Evolutionary conservation across 1,140 invertebrate species (phyloP).

Genomic region (Charaxes varanes): DNA sequence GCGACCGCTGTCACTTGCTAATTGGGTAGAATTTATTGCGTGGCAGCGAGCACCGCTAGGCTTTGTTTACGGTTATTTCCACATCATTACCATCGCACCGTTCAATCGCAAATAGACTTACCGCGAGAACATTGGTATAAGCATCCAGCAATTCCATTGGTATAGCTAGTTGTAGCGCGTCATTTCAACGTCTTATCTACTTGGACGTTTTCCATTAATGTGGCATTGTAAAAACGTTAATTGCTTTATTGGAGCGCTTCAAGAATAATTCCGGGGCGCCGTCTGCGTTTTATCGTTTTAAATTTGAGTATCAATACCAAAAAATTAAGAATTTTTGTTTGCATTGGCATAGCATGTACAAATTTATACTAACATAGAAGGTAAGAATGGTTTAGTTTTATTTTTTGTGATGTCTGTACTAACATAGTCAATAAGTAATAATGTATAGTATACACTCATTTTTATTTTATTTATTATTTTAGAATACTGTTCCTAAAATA

Average conservation of each 20-base stretch:
- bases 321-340: too few relatives aligned
- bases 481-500: too few relatives aligned
- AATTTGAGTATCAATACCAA: too few relatives aligned
- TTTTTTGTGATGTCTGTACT: too few relatives aligned
- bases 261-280: too few relatives aligned
- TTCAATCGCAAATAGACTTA: constrained; percentile 6
- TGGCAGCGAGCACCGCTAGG: constrained; percentile 22
- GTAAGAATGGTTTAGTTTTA: too few relatives aligned
- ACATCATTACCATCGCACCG: constrained; percentile 11
- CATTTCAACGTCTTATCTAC: not conserved
- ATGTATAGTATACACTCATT: too few relatives aligned
- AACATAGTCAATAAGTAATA: too few relatives aligned
- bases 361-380: too few relatives aligned
- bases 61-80: constrained; percentile 18
- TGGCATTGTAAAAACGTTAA: not conserved
- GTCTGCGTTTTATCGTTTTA: not conserved
- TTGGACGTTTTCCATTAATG: not conserved
- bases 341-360: too few relatives aligned
- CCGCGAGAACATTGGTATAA: not conserved
- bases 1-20: constrained; percentile 43
- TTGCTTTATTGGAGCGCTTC: not conserved
- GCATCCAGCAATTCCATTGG: too few relatives aligned
- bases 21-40: constrained; percentile 58
- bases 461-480: too few relatives aligned
- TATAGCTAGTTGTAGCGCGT: not conserved